These are phyloP conservation scores for Pachliopta kotzebuea DNA, from an alignment of 2,888 invertebrate species.

Conservation along the genomic window DNA sequence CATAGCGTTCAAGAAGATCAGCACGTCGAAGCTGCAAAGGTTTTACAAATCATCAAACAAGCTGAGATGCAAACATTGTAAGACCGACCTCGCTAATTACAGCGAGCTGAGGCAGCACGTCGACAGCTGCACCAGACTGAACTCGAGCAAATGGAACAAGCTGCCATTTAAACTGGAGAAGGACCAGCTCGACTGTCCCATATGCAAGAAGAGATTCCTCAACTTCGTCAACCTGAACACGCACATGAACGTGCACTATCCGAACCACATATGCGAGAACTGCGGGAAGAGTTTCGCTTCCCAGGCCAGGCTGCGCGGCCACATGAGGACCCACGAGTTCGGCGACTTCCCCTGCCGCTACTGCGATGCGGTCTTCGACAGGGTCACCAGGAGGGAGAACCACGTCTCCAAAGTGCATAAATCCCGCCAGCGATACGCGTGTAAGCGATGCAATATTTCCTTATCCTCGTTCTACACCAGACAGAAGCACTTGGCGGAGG, in stretches of 20 bases:
- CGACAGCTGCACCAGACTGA: slow-evolving; percentile 51
- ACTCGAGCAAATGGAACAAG: slow-evolving; percentile 52
- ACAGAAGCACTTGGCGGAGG: slow-evolving; percentile 70
- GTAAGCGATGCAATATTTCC: slow-evolving; percentile 65
- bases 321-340: slow-evolving; percentile 75
- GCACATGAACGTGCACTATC: slow-evolving; percentile 77
- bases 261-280: slow-evolving; percentile 73
- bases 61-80: slow-evolving; percentile 63
- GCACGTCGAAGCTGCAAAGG: slow-evolving; percentile 50
- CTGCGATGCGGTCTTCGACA: slow-evolving; percentile 63
- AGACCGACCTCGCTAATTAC: slow-evolving; percentile 50
- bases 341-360: slow-evolving; percentile 67
- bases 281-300: slow-evolving; percentile 79
- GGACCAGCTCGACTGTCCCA: slow-evolving; percentile 67
- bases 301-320: slow-evolving; percentile 68
- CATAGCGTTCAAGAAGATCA: slow-evolving; percentile 65
- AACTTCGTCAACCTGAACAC: slow-evolving; percentile 70
- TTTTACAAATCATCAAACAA: slow-evolving; percentile 50
- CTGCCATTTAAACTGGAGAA: slow-evolving; percentile 70
- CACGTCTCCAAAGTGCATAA: slow-evolving; percentile 73
- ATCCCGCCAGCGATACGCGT: slow-evolving; percentile 64
- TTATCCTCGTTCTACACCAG: slow-evolving; percentile 67
- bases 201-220: slow-evolving; percentile 64
- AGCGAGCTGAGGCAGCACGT: slow-evolving; percentile 55
- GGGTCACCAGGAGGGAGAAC: slow-evolving; percentile 68